A percentile compares a stretch with the other conserved stretches of the same genome.
Conservation (phyloP, 2,113 vertebrate species). For the Oryctolagus cuniculus region DNA sequence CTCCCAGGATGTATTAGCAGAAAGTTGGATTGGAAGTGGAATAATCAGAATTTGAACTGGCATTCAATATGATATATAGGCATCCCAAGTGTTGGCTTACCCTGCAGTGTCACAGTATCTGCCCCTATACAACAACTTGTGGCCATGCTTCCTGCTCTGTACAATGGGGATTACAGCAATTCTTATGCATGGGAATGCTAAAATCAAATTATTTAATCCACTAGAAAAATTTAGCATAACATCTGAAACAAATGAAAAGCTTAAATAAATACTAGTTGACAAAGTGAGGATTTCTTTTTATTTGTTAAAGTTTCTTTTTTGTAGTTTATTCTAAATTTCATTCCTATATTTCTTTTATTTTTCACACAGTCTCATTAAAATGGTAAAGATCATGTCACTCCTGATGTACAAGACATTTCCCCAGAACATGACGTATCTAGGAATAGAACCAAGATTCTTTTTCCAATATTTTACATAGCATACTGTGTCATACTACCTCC, state of each 20-base stretch:
- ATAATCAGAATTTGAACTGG: too few relatives aligned
- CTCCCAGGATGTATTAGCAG: too few relatives aligned
- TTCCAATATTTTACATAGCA: background rate
- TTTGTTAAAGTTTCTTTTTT: background rate
- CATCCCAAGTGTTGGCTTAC: background rate
- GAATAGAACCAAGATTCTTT: background rate
- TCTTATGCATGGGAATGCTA: background rate
- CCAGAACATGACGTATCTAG: background rate
- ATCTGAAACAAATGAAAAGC: background rate
- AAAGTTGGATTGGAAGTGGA: too few relatives aligned
- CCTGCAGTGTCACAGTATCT: too few relatives aligned
- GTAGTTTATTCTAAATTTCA: background rate
- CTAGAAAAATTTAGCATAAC: background rate
- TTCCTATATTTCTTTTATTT: background rate
- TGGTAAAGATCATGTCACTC: background rate
- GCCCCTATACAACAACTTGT: background rate
- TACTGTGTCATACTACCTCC: background rate
- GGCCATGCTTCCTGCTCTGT: background rate
- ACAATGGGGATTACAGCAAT: background rate
- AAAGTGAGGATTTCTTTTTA: background rate
- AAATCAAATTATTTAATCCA: background rate
- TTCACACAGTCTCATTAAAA: conserved; percentile 38
- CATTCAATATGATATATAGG: background rate
- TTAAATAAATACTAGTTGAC: background rate
- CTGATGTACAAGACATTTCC: background rate